Percentiles rank a stretch among this genome's conserved stretches.
Conservation (phyloP, 2,797 vertebrate genomes). For the Leptodactylus fallax region DNA sequence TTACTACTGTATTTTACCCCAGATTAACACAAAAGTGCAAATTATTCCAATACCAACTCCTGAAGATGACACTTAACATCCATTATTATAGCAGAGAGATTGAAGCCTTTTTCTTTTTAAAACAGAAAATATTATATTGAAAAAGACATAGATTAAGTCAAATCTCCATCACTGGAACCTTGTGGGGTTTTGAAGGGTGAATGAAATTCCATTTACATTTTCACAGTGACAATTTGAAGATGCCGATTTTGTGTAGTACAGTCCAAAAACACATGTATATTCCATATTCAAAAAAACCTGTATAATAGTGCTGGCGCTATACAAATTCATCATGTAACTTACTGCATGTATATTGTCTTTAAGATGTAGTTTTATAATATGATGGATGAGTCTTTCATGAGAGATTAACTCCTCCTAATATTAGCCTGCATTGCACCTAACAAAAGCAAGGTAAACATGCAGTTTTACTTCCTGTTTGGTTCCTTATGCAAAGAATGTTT, state of each 20-base stretch:
- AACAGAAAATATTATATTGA: neutral
- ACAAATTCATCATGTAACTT: neutral
- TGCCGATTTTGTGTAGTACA: neutral
- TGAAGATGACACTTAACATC: neutral
- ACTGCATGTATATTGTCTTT: neutral
- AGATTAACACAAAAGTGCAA: slow-evolving; percentile 1
- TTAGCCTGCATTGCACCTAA: neutral
- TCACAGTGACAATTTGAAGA: too few relatives aligned
- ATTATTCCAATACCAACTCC: neutral
- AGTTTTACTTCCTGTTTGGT: neutral
- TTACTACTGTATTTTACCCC: neutral
- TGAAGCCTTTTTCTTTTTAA: neutral
- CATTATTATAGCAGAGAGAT: neutral
- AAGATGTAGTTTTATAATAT: neutral
- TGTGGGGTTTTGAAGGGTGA: neutral
- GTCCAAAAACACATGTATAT: neutral
- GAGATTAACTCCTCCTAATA: neutral
- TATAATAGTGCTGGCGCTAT: slow-evolving; percentile 37
- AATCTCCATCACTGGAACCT: neutral
- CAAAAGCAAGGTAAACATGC: neutral
- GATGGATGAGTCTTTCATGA: too few relatives aligned
- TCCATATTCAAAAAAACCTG: neutral
- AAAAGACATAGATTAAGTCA: neutral
- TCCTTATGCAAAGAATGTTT: neutral
- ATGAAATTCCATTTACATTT: neutral